phyloP scores from a whole-genome alignment of 2,113 vertebrate genomes.

The Aegypius monachus region DNA sequence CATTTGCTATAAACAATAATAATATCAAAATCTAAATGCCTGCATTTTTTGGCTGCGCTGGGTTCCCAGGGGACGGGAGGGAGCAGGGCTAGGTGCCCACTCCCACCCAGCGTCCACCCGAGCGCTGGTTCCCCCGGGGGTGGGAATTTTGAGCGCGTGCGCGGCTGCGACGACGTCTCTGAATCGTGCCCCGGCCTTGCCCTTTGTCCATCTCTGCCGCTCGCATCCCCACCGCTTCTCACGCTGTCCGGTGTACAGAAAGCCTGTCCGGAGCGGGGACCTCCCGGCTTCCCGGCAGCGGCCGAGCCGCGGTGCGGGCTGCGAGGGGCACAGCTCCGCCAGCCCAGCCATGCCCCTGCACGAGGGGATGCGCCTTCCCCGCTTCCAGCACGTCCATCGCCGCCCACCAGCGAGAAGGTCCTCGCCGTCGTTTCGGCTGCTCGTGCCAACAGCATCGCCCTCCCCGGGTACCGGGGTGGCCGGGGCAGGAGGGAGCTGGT shows the following conservation, averaged over 20 bases:
- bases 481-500: background rate
- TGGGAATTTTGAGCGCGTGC: rapidly evolving
- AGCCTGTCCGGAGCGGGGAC: background rate
- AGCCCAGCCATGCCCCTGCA: rapidly evolving
- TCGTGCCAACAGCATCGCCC: rapidly evolving
- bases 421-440: rapidly evolving
- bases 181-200: background rate
- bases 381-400: rapidly evolving
- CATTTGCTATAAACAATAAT: slow-evolving; percentile 43
- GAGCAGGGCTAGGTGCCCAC: background rate
- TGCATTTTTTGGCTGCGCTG: background rate
- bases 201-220: background rate
- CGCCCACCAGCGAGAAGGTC: background rate
- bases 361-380: rapidly evolving
- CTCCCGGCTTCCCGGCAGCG: background rate
- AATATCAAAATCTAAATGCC: slow-evolving; percentile 23
- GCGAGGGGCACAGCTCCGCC: background rate
- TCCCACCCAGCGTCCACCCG: rapidly evolving
- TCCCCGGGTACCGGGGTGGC: rapidly evolving
- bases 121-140: rapidly evolving
- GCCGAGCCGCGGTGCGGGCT: background rate
- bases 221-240: background rate
- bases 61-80: background rate
- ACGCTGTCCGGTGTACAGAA: rapidly evolving
- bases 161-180: background rate